A percentile compares a stretch with the other conserved stretches of the same genome.
Evolutionary conservation across 2,113 vertebrate species (phyloP).

Genomic region (Phalacrocorax aristotelis): DNA sequence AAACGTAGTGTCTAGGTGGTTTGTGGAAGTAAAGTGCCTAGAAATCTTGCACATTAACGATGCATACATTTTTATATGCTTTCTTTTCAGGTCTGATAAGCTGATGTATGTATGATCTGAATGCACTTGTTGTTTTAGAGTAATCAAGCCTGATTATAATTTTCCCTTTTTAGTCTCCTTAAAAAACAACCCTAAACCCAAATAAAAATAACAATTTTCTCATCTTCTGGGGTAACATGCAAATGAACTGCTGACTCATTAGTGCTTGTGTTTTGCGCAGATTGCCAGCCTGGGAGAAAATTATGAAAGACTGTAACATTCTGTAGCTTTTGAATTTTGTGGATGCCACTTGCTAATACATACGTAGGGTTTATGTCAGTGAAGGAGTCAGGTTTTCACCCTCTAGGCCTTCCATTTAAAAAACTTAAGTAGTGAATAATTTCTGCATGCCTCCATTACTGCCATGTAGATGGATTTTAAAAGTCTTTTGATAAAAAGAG

Average conservation of each 20-base stretch:
- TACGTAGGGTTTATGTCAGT: not conserved
- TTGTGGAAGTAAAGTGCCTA: not conserved
- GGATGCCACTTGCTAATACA: not conserved
- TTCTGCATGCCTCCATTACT: not conserved
- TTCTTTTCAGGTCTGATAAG: not conserved
- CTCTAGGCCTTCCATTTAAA: not conserved
- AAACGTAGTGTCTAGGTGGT: not conserved
- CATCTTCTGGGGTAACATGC: not conserved
- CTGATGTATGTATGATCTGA: not conserved
- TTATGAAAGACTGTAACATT: not conserved
- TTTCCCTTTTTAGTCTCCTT: not conserved
- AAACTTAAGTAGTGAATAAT: slow-evolving; percentile 26
- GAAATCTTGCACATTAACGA: not conserved
- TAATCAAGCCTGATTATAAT: slow-evolving; percentile 19
- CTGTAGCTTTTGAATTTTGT: not conserved
- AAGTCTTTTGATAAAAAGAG: not conserved
- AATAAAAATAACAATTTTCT: slow-evolving; percentile 22
- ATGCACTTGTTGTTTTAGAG: not conserved
- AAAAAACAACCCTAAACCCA: not conserved
- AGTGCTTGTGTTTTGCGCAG: not conserved
- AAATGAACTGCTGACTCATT: not conserved
- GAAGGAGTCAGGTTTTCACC: not conserved
- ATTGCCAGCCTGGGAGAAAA: not conserved
- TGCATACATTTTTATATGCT: not conserved
- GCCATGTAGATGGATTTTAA: not conserved